Base-by-base conservation (phyloP, 2,888 invertebrate species). In the Acheta domesticus region DNA sequence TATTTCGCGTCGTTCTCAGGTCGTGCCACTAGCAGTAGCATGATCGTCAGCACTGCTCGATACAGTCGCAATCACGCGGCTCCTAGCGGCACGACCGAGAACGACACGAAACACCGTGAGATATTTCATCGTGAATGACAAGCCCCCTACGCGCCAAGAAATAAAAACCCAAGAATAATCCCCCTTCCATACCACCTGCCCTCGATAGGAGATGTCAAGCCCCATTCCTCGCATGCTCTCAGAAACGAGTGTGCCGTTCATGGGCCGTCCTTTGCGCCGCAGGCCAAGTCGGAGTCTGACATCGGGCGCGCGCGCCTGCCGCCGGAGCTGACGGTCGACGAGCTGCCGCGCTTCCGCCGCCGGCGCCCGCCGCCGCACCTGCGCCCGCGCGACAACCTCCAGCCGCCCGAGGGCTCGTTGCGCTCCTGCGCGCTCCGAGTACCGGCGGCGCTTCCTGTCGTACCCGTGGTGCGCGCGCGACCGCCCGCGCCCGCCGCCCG, bases 271-370 rank as follows among this genome's bases (percentile, higher is more conserved):
- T 62, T 62, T 14, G 62, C 12, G 11, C 62, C 62, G 12, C 62
- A 14, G 62, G n/a, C 62, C 5, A 14, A 19, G 4, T 62, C 62
- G 62, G 62, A 19, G 16, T 62, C 62, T 14, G 62, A 14, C 62
- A n/a, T 62, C 62, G 62, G 14, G 16, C 62, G 14, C 62, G 62
- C 62, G 62, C 62, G 62, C 8, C 62, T 62, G 4, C 62, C 62
- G n/a, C 62, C 62, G 62, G 62, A 62, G 62, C 62, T 62, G 62
- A 62, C 62, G 1, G 62, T 62, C 5, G 62, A 62, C 62, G 62
- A 62, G 62, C 62, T 62, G 62, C 62, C 62, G 5, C 62, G 62
- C 62, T 62, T 62, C 62, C 62, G 62, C n/a, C 62, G 62, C 62
- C 62, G 62, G 4, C 62, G 62, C 62, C 62, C 62, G n/a, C 62